Evolutionary conservation across 2,113 vertebrate species (phyloP), one percentile per base, ranked within the genome.

Genomic region (Axis porcinus): DNA sequence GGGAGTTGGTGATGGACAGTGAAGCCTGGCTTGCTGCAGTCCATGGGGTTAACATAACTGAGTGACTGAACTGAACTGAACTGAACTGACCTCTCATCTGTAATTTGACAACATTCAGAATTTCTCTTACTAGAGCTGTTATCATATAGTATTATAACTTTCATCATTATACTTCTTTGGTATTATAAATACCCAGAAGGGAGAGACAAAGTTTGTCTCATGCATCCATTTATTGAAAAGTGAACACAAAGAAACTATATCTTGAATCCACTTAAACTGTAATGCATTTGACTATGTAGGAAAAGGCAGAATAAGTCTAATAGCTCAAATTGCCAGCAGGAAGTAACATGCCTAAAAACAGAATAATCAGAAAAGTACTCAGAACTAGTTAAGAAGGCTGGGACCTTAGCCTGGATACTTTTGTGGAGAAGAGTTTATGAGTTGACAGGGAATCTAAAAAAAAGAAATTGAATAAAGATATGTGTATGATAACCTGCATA

Each of bases 21-120:
- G 64, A n/a, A n/a, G n/a, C 19, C 64, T 36, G n/a, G 9, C n/a
- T 7, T 70, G 19, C 9, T 70, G 19, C 16, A 19, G 16, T 70
- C 33, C 19, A 67, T 19, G n/a, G n/a, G n/a, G 19, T 70, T 0
- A 0, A 19, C 64, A 36, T 17, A 17, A 36, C 9, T 36, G 17
- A 70, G n/a, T n/a, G 64, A 70, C 64, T 36, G 9, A 70, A 70
- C n/a, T 36, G 17, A 67, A 70, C n/a, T 36, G 17, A 67, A 70
- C n/a, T 70, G 64, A 70, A 70, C 9, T 62, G 64, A 36, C 16
- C 74, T 57, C 6, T 28, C 76, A 57, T 1, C 36, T 2, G 21
- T 76, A 81, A 16, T 55, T 36, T 89, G 13, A 62, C 10, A 92
- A 52, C 7, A 58, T 40, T 21, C 15, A 47, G 13, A 55, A n/a